Evolutionary conservation across 2,888 invertebrate species (phyloP).

Genomic region (Aproaerema taeniolella): DNA sequence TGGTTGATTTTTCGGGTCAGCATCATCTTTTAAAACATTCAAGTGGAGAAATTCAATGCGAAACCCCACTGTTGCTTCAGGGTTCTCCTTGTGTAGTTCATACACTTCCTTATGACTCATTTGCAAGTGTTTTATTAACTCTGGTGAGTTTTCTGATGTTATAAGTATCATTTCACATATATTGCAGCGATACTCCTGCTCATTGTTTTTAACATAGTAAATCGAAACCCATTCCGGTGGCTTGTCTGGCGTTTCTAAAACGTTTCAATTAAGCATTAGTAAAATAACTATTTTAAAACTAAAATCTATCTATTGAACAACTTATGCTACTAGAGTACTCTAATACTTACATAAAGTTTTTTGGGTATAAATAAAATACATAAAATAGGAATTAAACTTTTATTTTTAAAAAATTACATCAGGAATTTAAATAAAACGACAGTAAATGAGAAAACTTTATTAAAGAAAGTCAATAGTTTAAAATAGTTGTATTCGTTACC

Average conservation of each 20-base stretch:
- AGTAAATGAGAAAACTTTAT: neutral
- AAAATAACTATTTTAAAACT: neutral
- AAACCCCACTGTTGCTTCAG: slow-evolving; percentile 52
- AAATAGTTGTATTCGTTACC: no score
- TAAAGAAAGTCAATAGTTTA: no score
- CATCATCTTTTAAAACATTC: slow-evolving; percentile 48
- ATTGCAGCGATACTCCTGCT: slow-evolving; percentile 42
- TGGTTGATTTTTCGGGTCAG: slow-evolving; percentile 36
- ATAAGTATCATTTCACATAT: no score
- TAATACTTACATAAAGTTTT: neutral
- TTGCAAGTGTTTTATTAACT: slow-evolving; percentile 46
- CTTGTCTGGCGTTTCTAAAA: slow-evolving; percentile 1
- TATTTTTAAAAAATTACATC: no score
- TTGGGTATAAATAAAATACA: no score
- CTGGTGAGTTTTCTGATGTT: no score
- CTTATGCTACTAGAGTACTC: neutral
- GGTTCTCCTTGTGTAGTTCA: slow-evolving; percentile 56
- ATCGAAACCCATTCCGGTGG: slow-evolving; percentile 58
- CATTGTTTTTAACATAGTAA: slow-evolving; percentile 41
- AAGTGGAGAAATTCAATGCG: slow-evolving; percentile 62
- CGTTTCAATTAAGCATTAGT: neutral
- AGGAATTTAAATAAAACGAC: neutral
- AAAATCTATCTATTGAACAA: neutral
- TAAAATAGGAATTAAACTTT: neutral
- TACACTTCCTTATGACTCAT: slow-evolving; percentile 48